Evolutionary conservation across 2,113 vertebrate species (phyloP), one percentile per base, ranked within the genome.

Genomic region (Gnathonemus echidnorhynchus): DNA sequence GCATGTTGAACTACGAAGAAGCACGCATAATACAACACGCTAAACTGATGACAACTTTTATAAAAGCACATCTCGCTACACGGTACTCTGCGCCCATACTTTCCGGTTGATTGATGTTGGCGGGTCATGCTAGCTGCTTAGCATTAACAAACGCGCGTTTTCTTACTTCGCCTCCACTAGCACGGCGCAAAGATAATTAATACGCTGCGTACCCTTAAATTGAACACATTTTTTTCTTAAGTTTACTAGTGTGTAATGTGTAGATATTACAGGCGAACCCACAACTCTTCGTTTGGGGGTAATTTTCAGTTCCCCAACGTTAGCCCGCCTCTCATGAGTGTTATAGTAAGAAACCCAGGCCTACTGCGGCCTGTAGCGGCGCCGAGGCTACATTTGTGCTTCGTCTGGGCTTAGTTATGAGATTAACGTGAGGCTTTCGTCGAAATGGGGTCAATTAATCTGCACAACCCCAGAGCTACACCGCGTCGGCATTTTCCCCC

Each of bases 341-440:
- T 53, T 46, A 91, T 92, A 91, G 89, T 35, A 92, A 91, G 90
- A 84, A 92, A 92, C 93, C 86, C 92, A 93, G 95, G 95, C 96
- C 96, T 94, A 95, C 94, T 93, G 93, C 93, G 96, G 97, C 97
- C 97, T 96, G 92, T 93, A 66, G 87, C 92, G 88, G 90, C 92
- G 89, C 88, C 92, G 35, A 24, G 27, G 88, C 90, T 88, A 27
- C 89, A 58, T 91, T 80, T 91, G 88, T 91, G 91, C 88, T 90
- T 86, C 91, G 86, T 93, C n/a, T 52, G 77, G 53, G 90, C 91
- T 91, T 93, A 9, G 90, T 92, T 88, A 90, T 84, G 88, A 80
- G 90, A 87, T 90, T 91, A 92, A 91, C 92, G 90, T 70, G 83
- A 90, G 13, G 90, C 11, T 56, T 91, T 90, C 90, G 10, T 45